Base-by-base conservation (phyloP, 2,113 vertebrate genomes). In the Sula dactylatra region DNA sequence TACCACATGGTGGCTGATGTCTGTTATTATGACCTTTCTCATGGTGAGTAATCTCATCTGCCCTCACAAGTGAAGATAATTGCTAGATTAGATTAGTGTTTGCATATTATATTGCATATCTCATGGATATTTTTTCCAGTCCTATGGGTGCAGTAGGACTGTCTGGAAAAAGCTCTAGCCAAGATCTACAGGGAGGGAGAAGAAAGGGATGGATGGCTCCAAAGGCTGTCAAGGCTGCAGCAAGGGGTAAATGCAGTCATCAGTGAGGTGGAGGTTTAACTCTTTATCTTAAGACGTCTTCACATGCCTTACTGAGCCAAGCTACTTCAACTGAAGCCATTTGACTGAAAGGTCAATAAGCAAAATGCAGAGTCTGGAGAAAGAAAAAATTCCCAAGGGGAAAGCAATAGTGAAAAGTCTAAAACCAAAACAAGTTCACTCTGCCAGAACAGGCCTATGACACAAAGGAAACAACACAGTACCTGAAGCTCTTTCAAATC, bases 1-100 rank as follows among this genome's bases (percentile, higher is more conserved):
- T 93, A 97, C 86, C 93, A 62, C 93, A 80, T 93, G 97, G 82
- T 69, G 95, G 29, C 88, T 82, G 95, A 87, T 95, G 90, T 96
- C 62, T 85, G 93, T 29, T 66, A 42, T 61, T 96, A 20, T 92
- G 96, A 97, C 96, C 95, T 96, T 94, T 93, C 80, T 94, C 49
- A 45, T 83, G 81, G 32, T 91, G 85, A 97, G 59, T 80, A 88
- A 96, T 93, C 67, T 93, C 91, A 56, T 73, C 96, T 96, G 77
- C 90, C 93, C 94, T 93, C 86, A 44, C 52, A 84, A 86, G 93
- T 72, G 47, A 74, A 88, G 88, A 94, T 40, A 97, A 97, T 86
- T 97, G 83, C 84, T 47, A 58, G 94, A 96, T 95, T 69, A 95
- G 62, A 93, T 96, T 95, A 73, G 86, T 50, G 70, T 80, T 95